A percentile compares a stretch with the other conserved stretches of the same genome.
Evolutionary conservation across 2,888 invertebrate species (phyloP).

Genomic region (Tenthredo scrophulariae): DNA sequence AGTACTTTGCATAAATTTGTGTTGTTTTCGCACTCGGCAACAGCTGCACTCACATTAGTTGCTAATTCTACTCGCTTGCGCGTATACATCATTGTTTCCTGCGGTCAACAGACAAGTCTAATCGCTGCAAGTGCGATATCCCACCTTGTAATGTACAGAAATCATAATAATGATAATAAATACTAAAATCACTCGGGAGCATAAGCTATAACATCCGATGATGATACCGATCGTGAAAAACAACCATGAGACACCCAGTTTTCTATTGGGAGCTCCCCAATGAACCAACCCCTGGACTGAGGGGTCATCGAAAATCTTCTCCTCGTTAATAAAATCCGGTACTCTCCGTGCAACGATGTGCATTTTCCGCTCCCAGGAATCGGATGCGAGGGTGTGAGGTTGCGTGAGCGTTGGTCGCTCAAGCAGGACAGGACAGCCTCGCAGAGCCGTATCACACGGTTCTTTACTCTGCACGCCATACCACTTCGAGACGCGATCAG

Average conservation of each 20-base stretch:
- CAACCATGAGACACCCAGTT: background rate
- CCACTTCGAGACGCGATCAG: conserved; percentile 65
- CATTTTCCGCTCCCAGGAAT: conserved; percentile 39
- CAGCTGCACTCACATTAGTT: conserved; percentile 16
- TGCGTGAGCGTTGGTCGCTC: conserved; percentile 39
- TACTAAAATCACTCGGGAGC: background rate
- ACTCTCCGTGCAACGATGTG: conserved; percentile 25
- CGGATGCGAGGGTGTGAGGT: conserved; percentile 44
- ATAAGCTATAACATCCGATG: background rate
- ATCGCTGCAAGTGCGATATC: conserved; percentile 1
- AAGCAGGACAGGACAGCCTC: conserved; percentile 26
- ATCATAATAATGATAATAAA: background rate
- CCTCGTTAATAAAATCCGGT: conserved; percentile 2
- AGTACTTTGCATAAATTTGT: conserved; percentile 41
- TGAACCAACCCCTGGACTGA: background rate
- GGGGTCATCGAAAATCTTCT: background rate
- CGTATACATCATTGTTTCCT: conserved; percentile 7
- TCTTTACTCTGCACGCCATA: conserved; percentile 57
- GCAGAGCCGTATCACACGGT: conserved; percentile 18
- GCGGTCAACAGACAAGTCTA: conserved; percentile 3
- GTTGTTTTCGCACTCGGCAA: conserved; percentile 5
- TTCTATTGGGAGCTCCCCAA: background rate
- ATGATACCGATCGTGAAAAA: background rate
- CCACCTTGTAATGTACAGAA: background rate
- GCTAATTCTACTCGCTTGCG: background rate